Conservation (phyloP, 2,888 invertebrate species). For the Ornithoptera alexandrae region DNA sequence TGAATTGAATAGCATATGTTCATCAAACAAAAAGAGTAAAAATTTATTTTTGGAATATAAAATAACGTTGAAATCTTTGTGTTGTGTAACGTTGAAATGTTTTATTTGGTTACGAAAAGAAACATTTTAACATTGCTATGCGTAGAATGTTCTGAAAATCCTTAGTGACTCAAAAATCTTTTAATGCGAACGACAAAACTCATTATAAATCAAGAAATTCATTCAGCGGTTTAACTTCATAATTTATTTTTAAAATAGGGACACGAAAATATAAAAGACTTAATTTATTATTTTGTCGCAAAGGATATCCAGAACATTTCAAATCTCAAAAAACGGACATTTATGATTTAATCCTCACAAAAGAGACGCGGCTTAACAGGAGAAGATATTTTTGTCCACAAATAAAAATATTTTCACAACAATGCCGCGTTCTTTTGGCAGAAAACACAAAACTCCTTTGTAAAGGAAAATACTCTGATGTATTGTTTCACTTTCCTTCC, state of each 20-base stretch:
- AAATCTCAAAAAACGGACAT: not conserved
- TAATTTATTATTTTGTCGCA: not conserved
- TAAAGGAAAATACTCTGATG: constrained; percentile 19
- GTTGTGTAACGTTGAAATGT: too few species aligned
- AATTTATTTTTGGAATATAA: too few species aligned
- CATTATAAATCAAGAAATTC: not conserved
- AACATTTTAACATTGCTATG: not conserved
- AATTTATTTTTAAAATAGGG: not conserved
- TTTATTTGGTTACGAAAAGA: too few species aligned
- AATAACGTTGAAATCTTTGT: too few species aligned
- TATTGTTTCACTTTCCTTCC: constrained; percentile 12
- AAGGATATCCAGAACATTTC: not conserved
- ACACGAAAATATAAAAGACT: not conserved
- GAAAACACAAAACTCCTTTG: constrained; percentile 14
- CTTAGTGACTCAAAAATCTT: not conserved
- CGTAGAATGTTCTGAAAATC: not conserved
- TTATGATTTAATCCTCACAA: constrained; percentile 2
- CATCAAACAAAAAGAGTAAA: too few species aligned
- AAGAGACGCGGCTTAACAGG: not conserved
- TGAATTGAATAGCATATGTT: too few species aligned
- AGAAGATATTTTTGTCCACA: constrained; percentile 13
- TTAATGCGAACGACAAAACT: not conserved
- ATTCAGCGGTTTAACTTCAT: not conserved
- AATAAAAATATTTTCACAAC: constrained; percentile 16
- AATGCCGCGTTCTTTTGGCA: constrained; percentile 15